Percentiles rank a stretch among this genome's conserved stretches.
These are phyloP conservation scores for Drosophila kanapiae DNA, from an alignment of 1,140 invertebrate genomes.

Conservation along the genomic window DNA sequence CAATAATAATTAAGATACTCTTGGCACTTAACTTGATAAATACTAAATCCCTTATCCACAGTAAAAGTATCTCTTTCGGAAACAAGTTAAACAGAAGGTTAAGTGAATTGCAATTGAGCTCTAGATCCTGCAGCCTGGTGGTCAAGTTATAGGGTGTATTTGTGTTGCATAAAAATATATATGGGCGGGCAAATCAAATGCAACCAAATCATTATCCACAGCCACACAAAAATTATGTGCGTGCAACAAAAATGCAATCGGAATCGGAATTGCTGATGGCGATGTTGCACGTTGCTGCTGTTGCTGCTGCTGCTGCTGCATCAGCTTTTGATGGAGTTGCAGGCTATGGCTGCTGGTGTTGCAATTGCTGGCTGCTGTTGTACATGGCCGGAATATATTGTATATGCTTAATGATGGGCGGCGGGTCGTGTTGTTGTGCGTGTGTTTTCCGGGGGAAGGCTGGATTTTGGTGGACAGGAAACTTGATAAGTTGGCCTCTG, in stretches of 20 bases:
- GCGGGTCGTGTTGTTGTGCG: conserved; percentile 30
- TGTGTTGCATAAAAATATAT: conserved; percentile 38
- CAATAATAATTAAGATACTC: not conserved
- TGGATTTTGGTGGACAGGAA: conserved; percentile 68
- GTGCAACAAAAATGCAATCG: conserved; percentile 76
- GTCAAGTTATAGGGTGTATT: conserved; percentile 40
- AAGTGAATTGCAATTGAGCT: not conserved
- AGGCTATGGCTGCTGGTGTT: conserved; percentile 16
- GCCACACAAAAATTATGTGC: conserved; percentile 74
- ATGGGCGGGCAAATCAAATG: conserved; percentile 69
- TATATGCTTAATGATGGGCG: conserved; percentile 77
- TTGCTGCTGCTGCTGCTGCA: conserved; percentile 9
- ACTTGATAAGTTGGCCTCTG: conserved; percentile 77
- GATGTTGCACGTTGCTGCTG: conserved; percentile 20
- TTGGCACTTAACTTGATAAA: not conserved
- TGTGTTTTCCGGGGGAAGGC: conserved; percentile 24
- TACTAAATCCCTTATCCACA: too few relatives aligned
- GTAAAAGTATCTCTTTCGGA: not conserved
- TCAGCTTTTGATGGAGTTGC: conserved; percentile 28
- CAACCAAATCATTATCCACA: conserved; percentile 67
- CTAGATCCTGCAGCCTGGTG: not conserved
- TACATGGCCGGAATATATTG: conserved; percentile 73
- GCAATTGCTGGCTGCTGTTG: conserved; percentile 1
- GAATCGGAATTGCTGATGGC: conserved; percentile 51
- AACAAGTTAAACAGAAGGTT: not conserved